These are phyloP conservation scores for Sternarchorhynchus goeldii DNA, from an alignment of 2,797 vertebrate genomes.

Conservation along the genomic window DNA sequence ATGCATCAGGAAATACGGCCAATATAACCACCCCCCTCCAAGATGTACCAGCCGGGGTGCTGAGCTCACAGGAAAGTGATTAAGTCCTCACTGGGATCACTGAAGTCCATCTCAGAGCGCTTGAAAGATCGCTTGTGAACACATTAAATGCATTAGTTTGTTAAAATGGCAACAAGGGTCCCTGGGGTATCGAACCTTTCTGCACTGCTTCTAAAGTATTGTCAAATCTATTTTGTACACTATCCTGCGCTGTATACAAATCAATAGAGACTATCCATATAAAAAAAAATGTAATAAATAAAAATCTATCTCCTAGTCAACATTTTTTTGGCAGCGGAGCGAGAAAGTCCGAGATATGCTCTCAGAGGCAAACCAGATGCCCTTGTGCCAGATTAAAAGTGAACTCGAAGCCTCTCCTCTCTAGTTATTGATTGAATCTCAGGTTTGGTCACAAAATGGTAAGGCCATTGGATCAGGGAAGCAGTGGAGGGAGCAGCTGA, in stretches of 20 bases:
- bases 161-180: neutral
- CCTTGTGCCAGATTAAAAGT: conserved; percentile 16
- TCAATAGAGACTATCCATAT: neutral
- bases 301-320: neutral
- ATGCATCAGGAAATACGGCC: conserved; percentile 50
- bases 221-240: neutral
- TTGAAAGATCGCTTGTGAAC: neutral
- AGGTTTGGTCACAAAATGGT: conserved; percentile 1
- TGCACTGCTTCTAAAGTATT: neutral
- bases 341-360: neutral
- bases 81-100: conserved; percentile 19
- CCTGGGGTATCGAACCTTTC: neutral
- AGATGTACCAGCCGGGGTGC: conserved; percentile 8
- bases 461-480: neutral
- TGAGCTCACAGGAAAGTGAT: conserved; percentile 14
- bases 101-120: neutral
- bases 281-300: neutral
- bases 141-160: conserved; percentile 19
- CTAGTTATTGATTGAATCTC: conserved; percentile 5
- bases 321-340: too few relatives aligned
- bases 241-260: neutral
- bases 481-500: neutral
- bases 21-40: conserved; percentile 1
- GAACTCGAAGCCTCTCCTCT: conserved; percentile 16
- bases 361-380: neutral